Evolutionary conservation across 1,140 invertebrate genomes (phyloP).

Genomic region (Armadillidium nasatum): DNA sequence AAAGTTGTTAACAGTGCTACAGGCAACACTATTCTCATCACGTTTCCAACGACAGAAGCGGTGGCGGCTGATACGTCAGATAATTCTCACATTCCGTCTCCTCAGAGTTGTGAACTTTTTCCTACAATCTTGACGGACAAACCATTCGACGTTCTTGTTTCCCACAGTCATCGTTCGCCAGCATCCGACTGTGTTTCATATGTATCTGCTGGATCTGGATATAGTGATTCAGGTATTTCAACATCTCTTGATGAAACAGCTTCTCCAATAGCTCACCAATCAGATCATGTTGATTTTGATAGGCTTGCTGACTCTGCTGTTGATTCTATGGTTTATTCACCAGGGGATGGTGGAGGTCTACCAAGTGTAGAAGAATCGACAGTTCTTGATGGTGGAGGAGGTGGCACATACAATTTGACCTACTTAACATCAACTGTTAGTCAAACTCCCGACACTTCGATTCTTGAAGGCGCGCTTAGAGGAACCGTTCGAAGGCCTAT

Average conservation of each 20-base stretch:
- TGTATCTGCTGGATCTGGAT: constrained; percentile 39
- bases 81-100: constrained; percentile 34
- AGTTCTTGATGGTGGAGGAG: constrained; percentile 25
- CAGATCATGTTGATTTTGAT: constrained; percentile 39
- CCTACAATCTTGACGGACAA: constrained; percentile 41
- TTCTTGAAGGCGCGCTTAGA: constrained; percentile 43
- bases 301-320: constrained; percentile 39
- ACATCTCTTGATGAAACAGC: constrained; percentile 40
- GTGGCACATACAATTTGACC: constrained; percentile 14
- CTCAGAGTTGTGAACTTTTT: constrained; percentile 39
- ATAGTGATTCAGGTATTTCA: constrained; percentile 43
- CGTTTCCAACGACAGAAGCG: constrained; percentile 35
- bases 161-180: constrained; percentile 41
- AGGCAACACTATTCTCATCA: constrained; percentile 41
- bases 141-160: constrained; percentile 41
- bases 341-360: constrained; percentile 23
- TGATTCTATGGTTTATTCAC: constrained; percentile 39
- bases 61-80: constrained; percentile 29
- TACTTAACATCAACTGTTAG: constrained; percentile 26
- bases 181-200: constrained; percentile 43
- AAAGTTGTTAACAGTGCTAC: constrained; percentile 39
- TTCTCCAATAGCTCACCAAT: constrained; percentile 29
- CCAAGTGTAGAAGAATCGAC: background rate
- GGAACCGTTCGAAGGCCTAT: constrained; percentile 38
- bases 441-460: constrained; percentile 32